phyloP scores from a whole-genome alignment of 2,888 invertebrate species.

The Thecocarcelia acutangulata region DNA sequence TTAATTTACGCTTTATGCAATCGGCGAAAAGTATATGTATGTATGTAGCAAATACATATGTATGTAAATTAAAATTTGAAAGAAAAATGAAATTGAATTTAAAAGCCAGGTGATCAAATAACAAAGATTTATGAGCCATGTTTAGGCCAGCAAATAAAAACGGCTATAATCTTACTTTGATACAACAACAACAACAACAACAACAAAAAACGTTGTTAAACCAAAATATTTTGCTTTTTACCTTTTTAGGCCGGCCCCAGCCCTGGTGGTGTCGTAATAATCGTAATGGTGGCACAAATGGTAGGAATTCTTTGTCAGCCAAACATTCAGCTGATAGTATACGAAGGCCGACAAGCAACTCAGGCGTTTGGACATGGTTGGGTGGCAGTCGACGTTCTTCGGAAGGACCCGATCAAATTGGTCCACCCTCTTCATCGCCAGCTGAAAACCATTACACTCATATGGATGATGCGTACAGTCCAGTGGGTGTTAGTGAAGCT shows the following conservation, averaged over 20 bases:
- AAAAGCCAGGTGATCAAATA: conserved; percentile 68
- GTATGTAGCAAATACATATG: conserved; percentile 14
- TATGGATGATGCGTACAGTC: conserved; percentile 85
- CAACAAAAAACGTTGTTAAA: neutral
- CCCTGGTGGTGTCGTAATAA: conserved; percentile 82
- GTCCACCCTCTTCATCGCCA: conserved; percentile 82
- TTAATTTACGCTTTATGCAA: conserved; percentile 66
- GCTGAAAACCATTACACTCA: conserved; percentile 88
- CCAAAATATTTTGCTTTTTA: conserved; percentile 23
- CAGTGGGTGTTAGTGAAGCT: conserved; percentile 84
- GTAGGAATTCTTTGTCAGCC: conserved; percentile 79
- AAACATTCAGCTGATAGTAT: conserved; percentile 82
- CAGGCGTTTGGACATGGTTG: conserved; percentile 81
- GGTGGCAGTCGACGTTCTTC: conserved; percentile 80
- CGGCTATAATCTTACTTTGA: neutral
- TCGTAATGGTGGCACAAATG: conserved; percentile 78
- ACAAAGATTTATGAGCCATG: conserved; percentile 65
- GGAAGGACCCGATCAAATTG: conserved; percentile 82
- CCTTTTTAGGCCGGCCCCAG: conserved; percentile 77
- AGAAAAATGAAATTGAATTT: conserved; percentile 33
- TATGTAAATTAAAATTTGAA: conserved; percentile 13
- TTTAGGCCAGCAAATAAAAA: conserved; percentile 27
- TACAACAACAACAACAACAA: conserved; percentile 13
- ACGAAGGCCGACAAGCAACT: conserved; percentile 81
- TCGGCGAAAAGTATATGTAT: conserved; percentile 32